Conservation (phyloP, 2,113 vertebrate genomes). For the Rhinolophus sinicus region DNA sequence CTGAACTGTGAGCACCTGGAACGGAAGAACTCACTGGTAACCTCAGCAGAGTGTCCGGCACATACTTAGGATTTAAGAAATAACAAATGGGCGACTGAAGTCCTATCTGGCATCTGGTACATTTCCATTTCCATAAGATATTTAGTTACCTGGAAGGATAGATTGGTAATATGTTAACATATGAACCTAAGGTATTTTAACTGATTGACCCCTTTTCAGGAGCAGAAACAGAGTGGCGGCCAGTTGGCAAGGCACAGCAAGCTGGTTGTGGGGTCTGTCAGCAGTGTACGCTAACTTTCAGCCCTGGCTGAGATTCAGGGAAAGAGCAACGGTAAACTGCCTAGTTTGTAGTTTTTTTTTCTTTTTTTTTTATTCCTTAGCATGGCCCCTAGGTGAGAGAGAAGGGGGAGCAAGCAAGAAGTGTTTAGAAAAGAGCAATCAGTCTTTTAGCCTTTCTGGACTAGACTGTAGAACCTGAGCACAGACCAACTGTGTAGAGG, state of each 20-base stretch:
- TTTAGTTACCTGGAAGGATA: not conserved
- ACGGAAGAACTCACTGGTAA: not conserved
- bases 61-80: not conserved
- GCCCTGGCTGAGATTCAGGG: not conserved
- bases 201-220: not conserved
- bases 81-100: not conserved
- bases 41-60: not conserved
- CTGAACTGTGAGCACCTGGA: not conserved
- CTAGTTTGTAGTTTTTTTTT: not conserved
- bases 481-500: not conserved
- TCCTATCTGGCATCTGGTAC: not conserved
- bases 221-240: not conserved
- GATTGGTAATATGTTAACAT: not conserved
- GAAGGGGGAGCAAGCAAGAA: not conserved
- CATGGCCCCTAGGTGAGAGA: not conserved
- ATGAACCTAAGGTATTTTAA: not conserved
- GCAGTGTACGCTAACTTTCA: not conserved
- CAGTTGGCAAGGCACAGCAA: not conserved
- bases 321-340: not conserved
- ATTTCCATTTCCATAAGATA: conserved; percentile 33
- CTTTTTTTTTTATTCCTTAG: not conserved
- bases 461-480: not conserved
- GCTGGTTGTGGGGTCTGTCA: not conserved
- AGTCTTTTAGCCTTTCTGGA: not conserved
- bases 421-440: not conserved